These are phyloP conservation scores for Leptosomus discolor DNA, from an alignment of 2,113 vertebrate genomes.

Conservation along the genomic window DNA sequence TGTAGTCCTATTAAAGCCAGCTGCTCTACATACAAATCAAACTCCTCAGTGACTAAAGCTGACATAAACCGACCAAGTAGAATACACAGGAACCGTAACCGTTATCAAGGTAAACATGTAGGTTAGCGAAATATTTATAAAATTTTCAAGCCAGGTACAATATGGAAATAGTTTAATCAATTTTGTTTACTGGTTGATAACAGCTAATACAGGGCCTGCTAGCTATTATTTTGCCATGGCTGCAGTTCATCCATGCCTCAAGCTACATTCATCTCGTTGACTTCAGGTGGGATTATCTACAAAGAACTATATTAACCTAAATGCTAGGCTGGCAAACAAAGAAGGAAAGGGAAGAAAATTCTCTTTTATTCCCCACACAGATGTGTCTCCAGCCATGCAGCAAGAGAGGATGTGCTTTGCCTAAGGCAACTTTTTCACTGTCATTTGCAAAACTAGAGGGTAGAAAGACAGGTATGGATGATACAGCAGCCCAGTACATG, in stretches of 20 bases:
- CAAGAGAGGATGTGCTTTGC: neutral
- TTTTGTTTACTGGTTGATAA: neutral
- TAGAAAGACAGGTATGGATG: neutral
- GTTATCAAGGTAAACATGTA: neutral
- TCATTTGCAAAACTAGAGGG: neutral
- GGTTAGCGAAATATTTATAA: neutral
- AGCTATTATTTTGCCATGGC: neutral
- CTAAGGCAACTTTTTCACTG: neutral
- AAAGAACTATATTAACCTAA: neutral
- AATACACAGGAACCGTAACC: neutral
- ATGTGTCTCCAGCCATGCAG: neutral
- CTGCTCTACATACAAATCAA: neutral
- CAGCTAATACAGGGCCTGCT: neutral
- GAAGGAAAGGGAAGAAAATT: neutral
- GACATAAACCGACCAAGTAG: neutral
- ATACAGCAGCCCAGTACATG: neutral
- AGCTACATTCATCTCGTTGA: neutral
- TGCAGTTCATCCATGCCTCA: neutral
- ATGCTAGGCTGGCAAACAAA: neutral
- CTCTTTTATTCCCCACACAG: neutral
- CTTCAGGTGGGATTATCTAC: neutral
- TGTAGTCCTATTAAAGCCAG: neutral
- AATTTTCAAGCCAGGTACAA: neutral
- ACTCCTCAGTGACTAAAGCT: neutral
- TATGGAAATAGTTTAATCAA: neutral